Evolutionary conservation across 1,140 invertebrate species (phyloP).

Genomic region (Pseudachorutes palmiensis): DNA sequence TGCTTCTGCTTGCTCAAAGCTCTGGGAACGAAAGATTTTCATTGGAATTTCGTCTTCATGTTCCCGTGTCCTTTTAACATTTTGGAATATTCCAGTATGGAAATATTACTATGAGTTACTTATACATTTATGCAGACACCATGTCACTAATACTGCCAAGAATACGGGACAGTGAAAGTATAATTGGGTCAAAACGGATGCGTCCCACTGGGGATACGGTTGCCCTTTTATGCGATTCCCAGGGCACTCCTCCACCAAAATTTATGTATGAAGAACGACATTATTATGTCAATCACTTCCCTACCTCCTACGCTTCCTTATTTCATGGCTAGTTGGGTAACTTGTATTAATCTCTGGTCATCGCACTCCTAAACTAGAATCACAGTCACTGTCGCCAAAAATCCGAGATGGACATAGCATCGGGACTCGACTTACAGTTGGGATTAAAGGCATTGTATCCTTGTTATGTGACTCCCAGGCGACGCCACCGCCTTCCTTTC

Average conservation of each 20-base stretch:
- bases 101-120: not conserved
- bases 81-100: not conserved
- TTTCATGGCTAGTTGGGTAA: not conserved
- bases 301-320: not conserved
- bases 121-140: not conserved
- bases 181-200: not conserved
- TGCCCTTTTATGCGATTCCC: constrained; percentile 54
- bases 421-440: constrained; percentile 6
- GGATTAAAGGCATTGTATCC: not conserved
- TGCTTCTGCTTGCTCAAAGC: no score
- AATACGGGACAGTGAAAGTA: constrained; percentile 42
- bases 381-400: constrained; percentile 38
- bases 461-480: constrained; percentile 36
- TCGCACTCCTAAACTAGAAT: no score
- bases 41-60: not conserved
- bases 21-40: no score
- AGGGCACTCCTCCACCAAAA: constrained; percentile 58
- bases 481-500: constrained; percentile 37
- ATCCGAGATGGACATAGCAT: constrained; percentile 43
- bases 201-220: constrained; percentile 35
- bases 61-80: not conserved
- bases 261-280: constrained; percentile 47
- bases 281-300: not conserved
- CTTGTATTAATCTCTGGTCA: no score
- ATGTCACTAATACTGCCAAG: constrained; percentile 39